Evolutionary conservation across 2,888 invertebrate species (phyloP).

Genomic region (Phyllotreta striolata): DNA sequence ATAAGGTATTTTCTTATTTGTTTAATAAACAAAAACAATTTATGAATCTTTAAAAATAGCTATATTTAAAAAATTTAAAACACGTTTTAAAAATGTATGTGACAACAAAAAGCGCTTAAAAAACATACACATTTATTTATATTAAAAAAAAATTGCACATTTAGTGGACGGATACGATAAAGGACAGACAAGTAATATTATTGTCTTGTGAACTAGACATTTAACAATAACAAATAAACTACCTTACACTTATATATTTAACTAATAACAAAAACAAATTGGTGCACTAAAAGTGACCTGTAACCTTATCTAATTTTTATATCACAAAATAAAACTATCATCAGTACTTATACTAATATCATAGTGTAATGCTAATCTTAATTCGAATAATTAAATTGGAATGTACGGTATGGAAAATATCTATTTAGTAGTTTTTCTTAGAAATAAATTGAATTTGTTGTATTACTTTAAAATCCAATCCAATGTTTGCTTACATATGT

Average conservation of each 20-base stretch:
- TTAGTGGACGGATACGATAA: constrained; percentile 14
- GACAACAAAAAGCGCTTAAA: no score
- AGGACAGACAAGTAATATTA: not conserved
- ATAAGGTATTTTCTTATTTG: no score
- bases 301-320: no score
- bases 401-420: constrained; percentile 1
- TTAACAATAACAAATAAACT: constrained; percentile 6
- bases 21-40: not conserved
- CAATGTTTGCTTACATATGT: no score
- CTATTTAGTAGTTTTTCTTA: not conserved
- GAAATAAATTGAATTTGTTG: no score
- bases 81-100: not conserved
- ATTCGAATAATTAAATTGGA: not conserved
- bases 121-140: no score
- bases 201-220: not conserved
- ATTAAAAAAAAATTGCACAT: no score
- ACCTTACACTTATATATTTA: not conserved
- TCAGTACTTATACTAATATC: not conserved
- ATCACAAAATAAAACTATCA: no score
- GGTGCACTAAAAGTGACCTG: no score
- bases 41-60: not conserved
- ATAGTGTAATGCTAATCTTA: not conserved
- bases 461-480: no score
- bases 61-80: constrained; percentile 11
- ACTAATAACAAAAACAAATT: no score